Base-by-base conservation (phyloP, 2,113 vertebrate genomes). In the Suncus etruscus region DNA sequence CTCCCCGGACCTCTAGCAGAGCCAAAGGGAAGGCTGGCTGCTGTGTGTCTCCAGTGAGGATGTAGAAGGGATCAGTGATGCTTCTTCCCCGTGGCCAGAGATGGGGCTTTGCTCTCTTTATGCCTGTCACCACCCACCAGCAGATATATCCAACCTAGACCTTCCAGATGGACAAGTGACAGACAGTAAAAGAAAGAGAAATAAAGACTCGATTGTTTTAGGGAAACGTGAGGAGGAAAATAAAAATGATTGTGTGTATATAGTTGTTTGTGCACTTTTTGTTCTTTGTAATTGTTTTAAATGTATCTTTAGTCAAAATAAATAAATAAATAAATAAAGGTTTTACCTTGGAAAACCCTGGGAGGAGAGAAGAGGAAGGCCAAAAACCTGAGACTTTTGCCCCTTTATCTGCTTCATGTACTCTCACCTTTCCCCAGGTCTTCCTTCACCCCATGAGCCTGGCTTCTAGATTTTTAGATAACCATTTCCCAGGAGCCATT, bases 401-500 rank as follows among this genome's bases (percentile, higher is more conserved):
- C 81, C 77, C 51, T 94, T 86, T 91, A 83, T 89, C 88, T 87
- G 88, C 95, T 93, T 93, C 81, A 69, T 0, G 90, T 95, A 93
- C 93, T 93, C 93, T 68, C 88, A 89, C 92, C 77, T 78, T 88
- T 58, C 85, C 90, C 91, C 68, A 82, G 94, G 76, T 94, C 87
- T 54, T 76, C 82, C 87, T 80, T 48, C 85, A 76, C 70, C 89
- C 90, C 31, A 10, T 2, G 86, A 94, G 82, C 95, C 95, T 91
- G 89, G 88, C 95, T 95, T 90, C 88, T 84, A 90, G 48, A 86
- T 50, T 93, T 83, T 93, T 68, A 77, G 93, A 94, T 96, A 94
- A 94, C 87, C 72, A 95, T 96, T 96, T 97, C 93, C 96, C 92
- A 94, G 94, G 95, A 96, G 95, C 95, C 95, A 96, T 95, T 95